Evolutionary conservation across 2,113 vertebrate genomes (phyloP).

Genomic region (Murina feae): DNA sequence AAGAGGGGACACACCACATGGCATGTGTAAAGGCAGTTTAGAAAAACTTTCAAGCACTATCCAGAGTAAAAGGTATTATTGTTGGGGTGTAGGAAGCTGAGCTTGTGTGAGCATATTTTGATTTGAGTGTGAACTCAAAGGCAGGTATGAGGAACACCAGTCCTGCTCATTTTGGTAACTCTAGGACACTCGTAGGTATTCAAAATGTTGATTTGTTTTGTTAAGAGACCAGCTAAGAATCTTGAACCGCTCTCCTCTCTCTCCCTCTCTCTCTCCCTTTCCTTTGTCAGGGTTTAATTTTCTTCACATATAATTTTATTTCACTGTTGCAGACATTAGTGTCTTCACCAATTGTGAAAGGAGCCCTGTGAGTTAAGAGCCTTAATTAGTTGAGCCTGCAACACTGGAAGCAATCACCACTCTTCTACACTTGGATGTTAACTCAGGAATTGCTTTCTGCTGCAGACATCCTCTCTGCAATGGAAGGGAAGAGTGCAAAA

Average conservation of each 20-base stretch:
- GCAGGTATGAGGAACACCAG: background rate
- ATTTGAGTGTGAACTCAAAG: background rate
- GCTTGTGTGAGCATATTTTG: background rate
- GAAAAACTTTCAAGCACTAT: background rate
- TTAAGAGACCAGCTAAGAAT: background rate
- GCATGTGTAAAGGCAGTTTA: background rate
- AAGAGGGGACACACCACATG: rapidly evolving
- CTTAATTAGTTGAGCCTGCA: background rate
- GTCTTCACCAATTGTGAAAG: background rate
- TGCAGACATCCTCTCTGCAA: background rate
- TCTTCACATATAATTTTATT: background rate
- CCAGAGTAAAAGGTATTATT: background rate
- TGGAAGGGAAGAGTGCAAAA: background rate
- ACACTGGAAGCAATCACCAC: background rate
- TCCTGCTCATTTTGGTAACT: background rate
- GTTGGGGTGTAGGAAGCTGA: background rate
- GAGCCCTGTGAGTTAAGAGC: background rate
- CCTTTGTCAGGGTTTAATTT: background rate
- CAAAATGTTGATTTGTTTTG: background rate
- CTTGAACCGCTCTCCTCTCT: background rate
- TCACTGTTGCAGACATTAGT: background rate
- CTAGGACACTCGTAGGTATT: background rate
- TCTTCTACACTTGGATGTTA: background rate
- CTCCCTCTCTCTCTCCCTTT: background rate
- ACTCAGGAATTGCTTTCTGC: background rate